Evolutionary conservation across 2,888 invertebrate genomes (phyloP).

Genomic region (Creontiades dilutus): DNA sequence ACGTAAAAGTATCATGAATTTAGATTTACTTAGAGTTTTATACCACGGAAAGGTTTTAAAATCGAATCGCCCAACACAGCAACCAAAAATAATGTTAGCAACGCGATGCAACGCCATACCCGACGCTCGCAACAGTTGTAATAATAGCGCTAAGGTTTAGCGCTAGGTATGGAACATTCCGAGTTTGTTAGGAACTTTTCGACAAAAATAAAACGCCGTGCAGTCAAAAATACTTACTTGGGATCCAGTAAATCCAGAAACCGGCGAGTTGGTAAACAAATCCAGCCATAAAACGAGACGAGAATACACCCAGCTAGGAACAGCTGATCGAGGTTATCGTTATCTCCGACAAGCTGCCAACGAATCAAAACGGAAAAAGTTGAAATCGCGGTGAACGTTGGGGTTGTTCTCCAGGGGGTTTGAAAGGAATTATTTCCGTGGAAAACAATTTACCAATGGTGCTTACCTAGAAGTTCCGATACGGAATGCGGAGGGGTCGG

Average conservation of each 20-base stretch:
- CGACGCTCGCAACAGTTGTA: too few species aligned
- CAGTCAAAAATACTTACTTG: neutral
- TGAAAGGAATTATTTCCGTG: neutral
- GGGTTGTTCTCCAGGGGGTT: neutral
- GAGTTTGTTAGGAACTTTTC: too few species aligned
- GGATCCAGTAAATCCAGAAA: slow-evolving; percentile 22
- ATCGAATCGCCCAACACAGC: too few species aligned
- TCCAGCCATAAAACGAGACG: slow-evolving; percentile 3
- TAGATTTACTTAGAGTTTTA: too few species aligned
- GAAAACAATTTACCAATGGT: neutral
- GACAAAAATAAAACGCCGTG: too few species aligned
- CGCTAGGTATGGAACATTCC: too few species aligned
- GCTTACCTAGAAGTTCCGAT: neutral
- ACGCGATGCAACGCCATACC: too few species aligned
- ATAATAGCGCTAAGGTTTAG: too few species aligned
- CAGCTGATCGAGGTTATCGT: slow-evolving; percentile 14
- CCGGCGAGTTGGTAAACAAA: slow-evolving; percentile 23
- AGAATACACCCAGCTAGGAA: neutral
- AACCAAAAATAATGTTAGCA: too few species aligned
- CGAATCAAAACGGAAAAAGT: neutral
- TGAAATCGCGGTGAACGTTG: neutral
- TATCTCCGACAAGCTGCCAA: slow-evolving; percentile 3
- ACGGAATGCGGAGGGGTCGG: neutral
- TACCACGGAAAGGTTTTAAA: too few species aligned
- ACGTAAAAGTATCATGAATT: too few species aligned